phyloP scores from a whole-genome alignment of 2,113 vertebrate genomes.

The Steatornis caripensis region DNA sequence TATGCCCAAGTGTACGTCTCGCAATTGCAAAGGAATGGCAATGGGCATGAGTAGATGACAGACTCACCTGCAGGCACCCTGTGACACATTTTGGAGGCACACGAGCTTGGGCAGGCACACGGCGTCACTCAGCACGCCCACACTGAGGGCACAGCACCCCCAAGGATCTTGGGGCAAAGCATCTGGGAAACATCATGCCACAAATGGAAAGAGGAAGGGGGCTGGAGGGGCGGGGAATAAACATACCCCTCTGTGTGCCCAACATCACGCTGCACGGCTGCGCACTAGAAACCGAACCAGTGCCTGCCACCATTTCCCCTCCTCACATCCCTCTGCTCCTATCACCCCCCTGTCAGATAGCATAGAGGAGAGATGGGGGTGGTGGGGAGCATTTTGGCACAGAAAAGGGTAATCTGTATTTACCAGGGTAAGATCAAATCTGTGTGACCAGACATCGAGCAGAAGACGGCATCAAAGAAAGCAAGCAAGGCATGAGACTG shows the following conservation, averaged over 20 bases:
- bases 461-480: not conserved
- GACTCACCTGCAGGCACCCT: not conserved
- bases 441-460: not conserved
- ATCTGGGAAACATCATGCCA: not conserved
- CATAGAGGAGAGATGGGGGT: fast-evolving
- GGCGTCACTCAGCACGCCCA: not conserved
- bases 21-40: not conserved
- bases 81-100: not conserved
- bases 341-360: not conserved
- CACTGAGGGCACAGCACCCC: not conserved
- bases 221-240: no score
- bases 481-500: not conserved
- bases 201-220: no score
- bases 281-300: not conserved
- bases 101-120: not conserved
- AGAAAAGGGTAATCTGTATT: not conserved
- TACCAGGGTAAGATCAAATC: not conserved
- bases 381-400: not conserved
- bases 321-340: not conserved
- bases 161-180: not conserved
- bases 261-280: not conserved
- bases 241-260: fast-evolving
- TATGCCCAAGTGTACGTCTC: not conserved
- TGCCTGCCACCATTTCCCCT: not conserved
- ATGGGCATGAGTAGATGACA: not conserved